Evolutionary conservation across 2,113 vertebrate genomes (phyloP), one percentile per base, ranked within the genome.

Genomic region (Struthio camelus): DNA sequence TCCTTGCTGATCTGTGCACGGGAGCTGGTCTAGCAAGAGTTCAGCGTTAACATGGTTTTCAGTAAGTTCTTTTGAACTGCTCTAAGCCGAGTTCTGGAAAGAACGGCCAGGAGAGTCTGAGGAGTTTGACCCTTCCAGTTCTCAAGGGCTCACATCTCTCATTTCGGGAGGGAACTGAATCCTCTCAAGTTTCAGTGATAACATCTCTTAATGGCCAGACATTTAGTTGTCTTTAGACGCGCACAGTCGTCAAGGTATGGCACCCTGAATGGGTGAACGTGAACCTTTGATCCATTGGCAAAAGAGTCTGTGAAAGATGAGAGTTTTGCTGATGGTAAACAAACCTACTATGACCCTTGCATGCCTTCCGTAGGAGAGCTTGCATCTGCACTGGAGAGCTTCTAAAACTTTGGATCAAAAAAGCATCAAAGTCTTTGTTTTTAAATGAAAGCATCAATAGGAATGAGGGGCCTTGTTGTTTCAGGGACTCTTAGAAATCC

Each of bases 401-500:
- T 86, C 46, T 75, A 14, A 85, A 85, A 48, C 4, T 66, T 70
- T 18, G 50, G 48, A 93, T 90, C 73, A 93, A 87, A 80, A 92
- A 22, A 32, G 4, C 81, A 91, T 95, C 66, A 83, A 90, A 95
- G 75, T 38, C 51, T 13, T 64, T 82, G 67, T 30, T 61, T 62
- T 16, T 34, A 76, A 95, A 85, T 59, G 13, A 24, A 88, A 85
- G 38, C 23, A 73, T 75, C 79, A 53, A 69, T 80, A 79, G 78
- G 70, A 77, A 18, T 91, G 40, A 38, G 62, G 85, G 70, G 4
- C 50, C 5, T 61, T 65, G 25, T 38, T 69, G 73, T n/a, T 48
- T 78, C 80, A 89, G 88, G 76, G 70, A 48, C 38, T 87, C 61
- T 90, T 24, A 79, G 53, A 90, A 89, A 88, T 84, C 69, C 71